Conservation (phyloP, 2,113 vertebrate species). For the Pavo muticus region DNA sequence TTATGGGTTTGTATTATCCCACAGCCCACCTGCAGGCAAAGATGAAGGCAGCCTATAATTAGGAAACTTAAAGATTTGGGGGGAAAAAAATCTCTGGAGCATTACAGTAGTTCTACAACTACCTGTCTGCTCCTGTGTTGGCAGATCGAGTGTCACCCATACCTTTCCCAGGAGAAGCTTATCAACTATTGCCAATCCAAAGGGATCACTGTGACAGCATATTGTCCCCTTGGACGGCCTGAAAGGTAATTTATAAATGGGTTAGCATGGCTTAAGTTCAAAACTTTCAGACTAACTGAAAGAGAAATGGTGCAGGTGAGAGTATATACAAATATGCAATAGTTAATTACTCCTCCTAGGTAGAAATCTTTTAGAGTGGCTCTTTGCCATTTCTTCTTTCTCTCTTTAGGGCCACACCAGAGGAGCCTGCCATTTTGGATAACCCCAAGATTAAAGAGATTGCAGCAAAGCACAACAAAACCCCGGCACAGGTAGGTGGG, state of each 20-base stretch:
- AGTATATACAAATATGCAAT: background rate
- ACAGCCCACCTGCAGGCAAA: background rate
- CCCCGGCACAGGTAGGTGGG: slow-evolving; percentile 84
- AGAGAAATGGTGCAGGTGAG: background rate
- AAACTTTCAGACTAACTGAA: background rate
- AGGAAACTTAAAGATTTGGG: background rate
- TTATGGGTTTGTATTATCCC: background rate
- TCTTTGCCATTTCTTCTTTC: background rate
- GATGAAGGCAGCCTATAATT: background rate
- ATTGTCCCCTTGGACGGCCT: slow-evolving; percentile 94
- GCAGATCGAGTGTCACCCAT: slow-evolving; percentile 93
- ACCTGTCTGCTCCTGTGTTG: slow-evolving; percentile 1
- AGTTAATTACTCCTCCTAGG: background rate
- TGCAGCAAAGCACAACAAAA: slow-evolving; percentile 86
- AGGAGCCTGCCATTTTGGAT: slow-evolving; percentile 83
- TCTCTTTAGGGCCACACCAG: slow-evolving; percentile 79
- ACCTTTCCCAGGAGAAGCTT: slow-evolving; percentile 91
- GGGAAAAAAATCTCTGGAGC: background rate
- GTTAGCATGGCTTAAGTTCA: background rate
- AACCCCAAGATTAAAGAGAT: slow-evolving; percentile 87
- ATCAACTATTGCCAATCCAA: slow-evolving; percentile 89
- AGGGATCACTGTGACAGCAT: slow-evolving; percentile 91
- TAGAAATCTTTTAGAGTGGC: background rate
- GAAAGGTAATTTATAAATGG: slow-evolving; percentile 82
- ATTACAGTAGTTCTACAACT: background rate